A percentile compares a stretch with the other conserved stretches of the same genome.
Evolutionary conservation across 1,140 invertebrate species (phyloP).

Genomic region (Lanistes nyassanus): DNA sequence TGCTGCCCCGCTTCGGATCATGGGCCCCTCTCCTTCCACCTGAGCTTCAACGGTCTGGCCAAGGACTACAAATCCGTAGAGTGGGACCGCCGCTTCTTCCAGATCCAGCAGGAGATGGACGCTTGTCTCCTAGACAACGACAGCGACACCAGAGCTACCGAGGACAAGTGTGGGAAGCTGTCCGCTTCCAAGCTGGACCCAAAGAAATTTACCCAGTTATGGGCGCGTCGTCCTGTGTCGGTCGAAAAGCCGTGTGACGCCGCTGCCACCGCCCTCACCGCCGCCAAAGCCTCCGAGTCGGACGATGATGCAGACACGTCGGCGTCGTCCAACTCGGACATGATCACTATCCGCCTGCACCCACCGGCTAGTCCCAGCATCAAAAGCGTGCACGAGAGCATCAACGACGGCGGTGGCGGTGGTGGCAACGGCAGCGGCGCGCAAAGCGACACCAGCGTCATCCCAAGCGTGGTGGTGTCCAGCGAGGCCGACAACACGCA

Average conservation of each 20-base stretch:
- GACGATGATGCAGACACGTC: conserved; percentile 21
- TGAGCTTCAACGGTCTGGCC: conserved; percentile 24
- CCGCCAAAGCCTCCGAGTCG: not conserved
- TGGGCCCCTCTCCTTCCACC: conserved; percentile 18
- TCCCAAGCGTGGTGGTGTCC: conserved; percentile 18
- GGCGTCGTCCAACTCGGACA: conserved; percentile 41
- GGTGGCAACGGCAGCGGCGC: not conserved
- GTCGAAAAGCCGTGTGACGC: conserved; percentile 6
- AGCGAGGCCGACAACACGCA: conserved; percentile 35
- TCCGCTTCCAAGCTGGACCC: not conserved
- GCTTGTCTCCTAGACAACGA: conserved; percentile 43
- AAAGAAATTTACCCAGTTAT: not conserved
- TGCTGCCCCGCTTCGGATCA: not conserved
- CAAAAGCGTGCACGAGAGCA: not conserved
- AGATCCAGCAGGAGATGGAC: conserved; percentile 62
- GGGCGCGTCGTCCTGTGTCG: conserved; percentile 5
- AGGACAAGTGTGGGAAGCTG: conserved; percentile 12
- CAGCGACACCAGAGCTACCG: conserved; percentile 11
- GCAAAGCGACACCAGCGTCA: conserved; percentile 14
- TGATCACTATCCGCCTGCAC: conserved; percentile 48
- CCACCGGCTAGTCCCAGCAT: conserved; percentile 29
- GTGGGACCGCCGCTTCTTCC: conserved; percentile 56
- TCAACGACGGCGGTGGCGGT: not conserved
- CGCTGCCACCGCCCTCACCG: not conserved
- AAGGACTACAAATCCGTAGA: conserved; percentile 48